A percentile compares a stretch with the other conserved stretches of the same genome.
Evolutionary conservation across 2,113 vertebrate genomes (phyloP).

Genomic region (Edolisoma coerulescens): DNA sequence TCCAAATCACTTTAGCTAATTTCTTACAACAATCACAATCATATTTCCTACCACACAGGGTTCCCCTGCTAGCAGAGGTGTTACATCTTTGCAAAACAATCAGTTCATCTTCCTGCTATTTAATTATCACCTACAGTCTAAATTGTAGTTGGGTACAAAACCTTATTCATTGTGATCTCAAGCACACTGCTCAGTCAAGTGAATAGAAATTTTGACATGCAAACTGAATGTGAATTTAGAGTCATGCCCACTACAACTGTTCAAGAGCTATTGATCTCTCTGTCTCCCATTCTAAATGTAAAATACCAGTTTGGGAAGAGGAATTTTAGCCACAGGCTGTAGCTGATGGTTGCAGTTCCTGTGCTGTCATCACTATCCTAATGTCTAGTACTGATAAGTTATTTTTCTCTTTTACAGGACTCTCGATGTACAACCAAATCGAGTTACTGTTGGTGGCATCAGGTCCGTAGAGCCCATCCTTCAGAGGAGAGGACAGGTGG

Average conservation of each 20-base stretch:
- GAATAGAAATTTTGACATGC: background rate
- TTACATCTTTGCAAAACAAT: background rate
- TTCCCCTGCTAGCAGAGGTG: background rate
- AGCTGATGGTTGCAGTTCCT: background rate
- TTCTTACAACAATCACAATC: background rate
- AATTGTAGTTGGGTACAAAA: background rate
- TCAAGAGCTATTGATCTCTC: background rate
- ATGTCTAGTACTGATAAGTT: background rate
- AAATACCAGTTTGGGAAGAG: background rate
- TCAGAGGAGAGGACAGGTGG: conserved; percentile 89
- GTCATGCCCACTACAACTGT: background rate
- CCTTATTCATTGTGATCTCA: background rate
- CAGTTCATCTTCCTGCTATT: background rate
- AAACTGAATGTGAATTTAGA: background rate
- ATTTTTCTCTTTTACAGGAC: conserved; percentile 76
- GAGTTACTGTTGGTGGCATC: conserved; percentile 91
- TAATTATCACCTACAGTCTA: background rate
- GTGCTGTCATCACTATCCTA: background rate
- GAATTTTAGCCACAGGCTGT: background rate
- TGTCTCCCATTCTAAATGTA: background rate
- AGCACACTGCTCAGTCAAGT: background rate
- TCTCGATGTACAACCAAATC: conserved; percentile 93
- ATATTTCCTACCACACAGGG: background rate
- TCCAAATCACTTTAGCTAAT: background rate
- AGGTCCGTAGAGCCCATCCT: conserved; percentile 86